Conservation (phyloP, 1,140 invertebrate genomes). For the Achroia grisella region DNA sequence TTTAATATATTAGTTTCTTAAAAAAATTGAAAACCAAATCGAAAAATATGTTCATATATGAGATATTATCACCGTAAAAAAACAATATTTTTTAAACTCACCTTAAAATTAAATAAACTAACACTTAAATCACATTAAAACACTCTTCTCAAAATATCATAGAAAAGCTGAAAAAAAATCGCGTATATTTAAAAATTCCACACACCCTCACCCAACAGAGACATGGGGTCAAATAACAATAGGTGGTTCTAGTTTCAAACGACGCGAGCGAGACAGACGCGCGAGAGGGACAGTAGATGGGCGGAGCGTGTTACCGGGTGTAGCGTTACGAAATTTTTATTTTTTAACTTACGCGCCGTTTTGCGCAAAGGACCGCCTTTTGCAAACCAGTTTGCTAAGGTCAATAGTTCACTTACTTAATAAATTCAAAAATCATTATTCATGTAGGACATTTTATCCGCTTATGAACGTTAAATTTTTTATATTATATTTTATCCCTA, state of each 20-base stretch:
- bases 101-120: too few species aligned
- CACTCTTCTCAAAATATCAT: constrained; percentile 10
- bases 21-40: too few species aligned
- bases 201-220: constrained; percentile 42
- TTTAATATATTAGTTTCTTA: too few species aligned
- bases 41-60: too few species aligned
- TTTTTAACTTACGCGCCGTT: constrained; percentile 29
- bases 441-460: too few species aligned
- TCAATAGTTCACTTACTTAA: too few species aligned
- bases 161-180: constrained; percentile 10
- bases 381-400: constrained; percentile 1
- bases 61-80: too few species aligned
- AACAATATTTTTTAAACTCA: too few species aligned
- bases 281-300: constrained; percentile 31
- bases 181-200: constrained; percentile 10
- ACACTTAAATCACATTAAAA: constrained; percentile 12
- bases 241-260: constrained; percentile 44
- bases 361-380: constrained; percentile 14
- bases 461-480: too few species aligned
- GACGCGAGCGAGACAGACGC: constrained; percentile 22
- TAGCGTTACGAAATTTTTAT: constrained; percentile 18
- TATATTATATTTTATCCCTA: too few species aligned
- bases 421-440: too few species aligned
- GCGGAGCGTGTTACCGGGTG: constrained; percentile 30
- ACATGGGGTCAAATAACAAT: constrained; percentile 56